Evolutionary conservation across 2,888 invertebrate genomes (phyloP), one percentile per base, ranked within the genome.

Genomic region (Odiellus spinosus): DNA sequence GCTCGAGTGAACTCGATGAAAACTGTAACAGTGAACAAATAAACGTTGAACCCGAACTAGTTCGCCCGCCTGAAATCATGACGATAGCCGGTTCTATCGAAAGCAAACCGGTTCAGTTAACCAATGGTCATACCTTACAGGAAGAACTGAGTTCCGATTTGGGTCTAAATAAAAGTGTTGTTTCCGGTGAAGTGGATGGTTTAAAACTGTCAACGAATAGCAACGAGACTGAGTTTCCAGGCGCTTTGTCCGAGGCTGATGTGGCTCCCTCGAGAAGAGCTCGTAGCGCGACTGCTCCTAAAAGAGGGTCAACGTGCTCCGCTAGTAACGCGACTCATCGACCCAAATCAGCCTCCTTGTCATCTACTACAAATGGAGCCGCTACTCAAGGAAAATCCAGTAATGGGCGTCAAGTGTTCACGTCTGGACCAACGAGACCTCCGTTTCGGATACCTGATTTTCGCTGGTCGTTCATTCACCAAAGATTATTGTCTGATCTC

Each of bases 371-470:
- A 40, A 49, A 45, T 36, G 20, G 42, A 34, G 2, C 45, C 3
- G 43, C 40, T 18, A 36, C 18, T 15, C 48, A 51, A 26, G 46
- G 49, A 14, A 43, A 26, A 15, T 32, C 26, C 15, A 43, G 43
- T 34, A 26, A 26, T 10, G 38, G 17, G 18, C 75, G 87, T 46
- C 86, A 88, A 45, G 87, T 90, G 82, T 90, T 90, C 67, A 88
- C 86, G 59, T 85, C 90, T 49, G 86, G 88, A 4, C 85, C 88
- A 34, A 84, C 88, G 46, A 76, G 87, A 58, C 91, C 90, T 18
- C 91, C 96, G 3, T 98, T 98, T 71, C 77, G 98, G 56, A 98
- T 99, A 65, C 98, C 98, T 19, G 98, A 98, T 71, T 99, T 99
- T 71, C 84, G 91, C 60, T 99, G 98, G 98, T 98, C 96, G 1